A percentile compares a stretch with the other conserved stretches of the same genome.
phyloP scores from a whole-genome alignment of 2,113 vertebrate species.

The Channa maculata region DNA sequence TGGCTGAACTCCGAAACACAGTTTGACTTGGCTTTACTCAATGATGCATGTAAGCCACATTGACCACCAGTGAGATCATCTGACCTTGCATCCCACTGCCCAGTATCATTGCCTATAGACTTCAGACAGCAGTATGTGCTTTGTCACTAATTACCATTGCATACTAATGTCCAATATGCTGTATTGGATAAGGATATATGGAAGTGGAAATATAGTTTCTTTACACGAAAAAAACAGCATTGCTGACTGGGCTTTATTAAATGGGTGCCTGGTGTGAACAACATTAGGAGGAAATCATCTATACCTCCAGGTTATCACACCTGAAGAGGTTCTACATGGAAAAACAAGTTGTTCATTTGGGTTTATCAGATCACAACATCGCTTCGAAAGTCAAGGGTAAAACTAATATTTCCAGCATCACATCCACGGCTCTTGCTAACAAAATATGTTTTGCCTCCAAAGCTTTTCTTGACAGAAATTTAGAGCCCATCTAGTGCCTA shows the following conservation, averaged over 20 bases:
- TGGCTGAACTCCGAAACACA: slow-evolving; percentile 68
- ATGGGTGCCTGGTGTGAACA: not conserved
- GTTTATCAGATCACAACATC: not conserved
- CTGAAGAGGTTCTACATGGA: too few species aligned
- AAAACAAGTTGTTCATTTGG: not conserved
- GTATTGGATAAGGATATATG: too few species aligned
- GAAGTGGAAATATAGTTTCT: not conserved
- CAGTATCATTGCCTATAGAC: slow-evolving; percentile 25
- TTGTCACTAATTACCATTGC: slow-evolving; percentile 15
- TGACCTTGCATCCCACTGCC: slow-evolving; percentile 63
- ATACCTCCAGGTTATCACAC: too few species aligned
- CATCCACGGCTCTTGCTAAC: too few species aligned
- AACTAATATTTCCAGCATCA: too few species aligned
- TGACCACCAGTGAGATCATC: slow-evolving; percentile 72
- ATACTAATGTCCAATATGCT: not conserved
- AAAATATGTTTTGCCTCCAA: too few species aligned
- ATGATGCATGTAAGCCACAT: slow-evolving; percentile 73
- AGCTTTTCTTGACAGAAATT: not conserved
- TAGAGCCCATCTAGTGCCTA: not conserved
- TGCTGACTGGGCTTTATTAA: not conserved
- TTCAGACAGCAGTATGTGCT: slow-evolving; percentile 12
- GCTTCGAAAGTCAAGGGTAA: too few species aligned
- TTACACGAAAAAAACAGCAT: not conserved
- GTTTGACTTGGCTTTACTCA: slow-evolving; percentile 72
- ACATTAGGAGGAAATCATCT: slow-evolving; percentile 1